Evolutionary conservation across 2,888 invertebrate species (phyloP).

Genomic region (Meghimatium bilineatum): DNA sequence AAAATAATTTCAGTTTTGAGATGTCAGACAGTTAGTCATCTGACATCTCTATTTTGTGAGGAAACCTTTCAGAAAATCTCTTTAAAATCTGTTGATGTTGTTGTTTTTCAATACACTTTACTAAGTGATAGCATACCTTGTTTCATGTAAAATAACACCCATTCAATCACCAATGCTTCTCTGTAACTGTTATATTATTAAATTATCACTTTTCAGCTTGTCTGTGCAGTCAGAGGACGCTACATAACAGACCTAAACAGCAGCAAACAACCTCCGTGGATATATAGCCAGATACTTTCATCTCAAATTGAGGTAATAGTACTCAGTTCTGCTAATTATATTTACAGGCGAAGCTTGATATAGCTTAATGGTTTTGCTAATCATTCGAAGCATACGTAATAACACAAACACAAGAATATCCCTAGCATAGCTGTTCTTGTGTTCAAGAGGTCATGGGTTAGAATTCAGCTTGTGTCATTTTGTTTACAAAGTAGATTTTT

Average conservation of each 20-base stretch:
- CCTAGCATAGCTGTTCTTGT: too few species aligned
- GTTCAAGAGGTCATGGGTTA: too few species aligned
- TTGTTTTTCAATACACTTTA: neutral
- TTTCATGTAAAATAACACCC: neutral
- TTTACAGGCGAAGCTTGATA: too few species aligned
- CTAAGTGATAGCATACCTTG: neutral
- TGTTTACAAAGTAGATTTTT: too few species aligned
- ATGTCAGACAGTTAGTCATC: too few species aligned
- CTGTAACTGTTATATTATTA: neutral
- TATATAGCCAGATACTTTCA: conserved; percentile 47
- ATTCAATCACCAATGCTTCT: neutral
- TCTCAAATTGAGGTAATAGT: conserved; percentile 51
- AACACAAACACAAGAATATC: too few species aligned
- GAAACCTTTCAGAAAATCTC: neutral
- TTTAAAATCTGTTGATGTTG: neutral
- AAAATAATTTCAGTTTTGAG: too few species aligned
- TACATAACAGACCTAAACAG: conserved; percentile 26
- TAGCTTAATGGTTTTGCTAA: too few species aligned
- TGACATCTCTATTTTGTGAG: neutral
- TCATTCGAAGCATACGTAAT: too few species aligned
- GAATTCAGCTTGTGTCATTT: too few species aligned
- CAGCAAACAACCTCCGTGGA: conserved; percentile 39
- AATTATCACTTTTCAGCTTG: conserved; percentile 35
- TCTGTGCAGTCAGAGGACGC: conserved; percentile 44
- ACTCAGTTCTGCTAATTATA: too few species aligned